These are phyloP conservation scores for Sceliomorpha sp. DNA, from an alignment of 2,888 invertebrate genomes.

Conservation along the genomic window DNA sequence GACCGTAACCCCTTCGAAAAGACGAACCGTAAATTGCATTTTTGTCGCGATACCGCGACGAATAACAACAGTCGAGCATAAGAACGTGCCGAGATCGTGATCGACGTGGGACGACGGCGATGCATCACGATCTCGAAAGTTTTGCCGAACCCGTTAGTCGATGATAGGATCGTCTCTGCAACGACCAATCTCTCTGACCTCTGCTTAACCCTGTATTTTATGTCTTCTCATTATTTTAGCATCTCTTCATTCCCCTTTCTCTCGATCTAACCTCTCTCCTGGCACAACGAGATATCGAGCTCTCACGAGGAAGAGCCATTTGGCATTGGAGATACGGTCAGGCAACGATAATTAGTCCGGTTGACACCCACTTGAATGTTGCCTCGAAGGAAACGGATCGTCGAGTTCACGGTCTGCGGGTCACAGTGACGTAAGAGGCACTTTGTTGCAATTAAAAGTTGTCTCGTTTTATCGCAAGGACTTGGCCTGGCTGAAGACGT, in stretches of 20 bases:
- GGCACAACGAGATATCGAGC: slow-evolving; percentile 45
- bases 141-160: slow-evolving; percentile 72
- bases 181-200: slow-evolving; percentile 61
- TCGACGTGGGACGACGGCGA: slow-evolving; percentile 68
- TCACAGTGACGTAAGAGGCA: slow-evolving; percentile 51
- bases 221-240: slow-evolving; percentile 59
- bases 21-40: slow-evolving; percentile 50
- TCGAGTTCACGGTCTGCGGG: slow-evolving; percentile 57
- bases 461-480: slow-evolving; percentile 52
- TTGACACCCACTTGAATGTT: slow-evolving; percentile 56
- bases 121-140: slow-evolving; percentile 76
- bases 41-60: slow-evolving; percentile 54
- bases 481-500: slow-evolving; percentile 37
- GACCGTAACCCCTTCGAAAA: slow-evolving; percentile 41
- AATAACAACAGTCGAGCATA: slow-evolving; percentile 56
- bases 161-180: slow-evolving; percentile 73
- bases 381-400: slow-evolving; percentile 54
- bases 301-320: slow-evolving; percentile 59
- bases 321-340: slow-evolving; percentile 58
- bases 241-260: slow-evolving; percentile 59
- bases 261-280: slow-evolving; percentile 50
- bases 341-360: slow-evolving; percentile 58
- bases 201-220: slow-evolving; percentile 57
- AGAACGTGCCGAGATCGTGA: slow-evolving; percentile 68
- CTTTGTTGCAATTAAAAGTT: slow-evolving; percentile 61